Percentiles rank a stretch among this genome's conserved stretches.
phyloP scores from a whole-genome alignment of 2,113 vertebrate species.

The Odocoileus hemionus region DNA sequence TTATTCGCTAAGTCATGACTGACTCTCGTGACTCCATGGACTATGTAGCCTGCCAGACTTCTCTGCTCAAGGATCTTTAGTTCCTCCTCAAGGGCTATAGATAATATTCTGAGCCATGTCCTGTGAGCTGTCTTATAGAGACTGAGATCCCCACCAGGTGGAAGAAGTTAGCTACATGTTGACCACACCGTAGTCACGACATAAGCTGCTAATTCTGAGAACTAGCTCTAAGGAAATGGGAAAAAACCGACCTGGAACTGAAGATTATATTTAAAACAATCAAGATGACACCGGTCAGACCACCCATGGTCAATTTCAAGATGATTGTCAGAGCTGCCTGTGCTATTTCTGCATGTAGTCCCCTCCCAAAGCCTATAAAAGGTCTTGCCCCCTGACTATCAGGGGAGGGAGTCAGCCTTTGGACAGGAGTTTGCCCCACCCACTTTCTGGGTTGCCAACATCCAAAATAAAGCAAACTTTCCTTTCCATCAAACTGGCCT shows the following conservation, averaged over 20 bases:
- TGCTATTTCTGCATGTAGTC: not conserved
- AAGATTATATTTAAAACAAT: not conserved
- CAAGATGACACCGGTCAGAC: not conserved
- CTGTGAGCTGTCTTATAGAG: not conserved
- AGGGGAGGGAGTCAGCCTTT: too few relatives aligned
- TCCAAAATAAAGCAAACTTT: not conserved
- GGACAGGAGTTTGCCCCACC: not conserved
- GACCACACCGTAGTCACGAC: not conserved
- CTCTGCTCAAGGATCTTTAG: not conserved
- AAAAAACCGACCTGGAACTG: not conserved
- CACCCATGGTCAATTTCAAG: not conserved
- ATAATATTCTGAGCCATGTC: not conserved
- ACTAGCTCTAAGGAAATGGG: not conserved
- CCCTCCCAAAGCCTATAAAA: too few relatives aligned
- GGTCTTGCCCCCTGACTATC: too few relatives aligned
- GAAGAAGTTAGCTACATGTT: not conserved
- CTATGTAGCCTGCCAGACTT: not conserved
- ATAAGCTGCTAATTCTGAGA: not conserved
- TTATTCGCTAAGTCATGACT: not conserved
- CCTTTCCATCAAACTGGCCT: not conserved
- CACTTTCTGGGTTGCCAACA: not conserved
- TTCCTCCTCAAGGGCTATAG: not conserved
- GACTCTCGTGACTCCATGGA: not conserved
- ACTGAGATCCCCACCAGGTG: too few relatives aligned
- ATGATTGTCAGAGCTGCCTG: not conserved